phyloP scores from a whole-genome alignment of 1,140 invertebrate species.

The Plutomurus gul region DNA sequence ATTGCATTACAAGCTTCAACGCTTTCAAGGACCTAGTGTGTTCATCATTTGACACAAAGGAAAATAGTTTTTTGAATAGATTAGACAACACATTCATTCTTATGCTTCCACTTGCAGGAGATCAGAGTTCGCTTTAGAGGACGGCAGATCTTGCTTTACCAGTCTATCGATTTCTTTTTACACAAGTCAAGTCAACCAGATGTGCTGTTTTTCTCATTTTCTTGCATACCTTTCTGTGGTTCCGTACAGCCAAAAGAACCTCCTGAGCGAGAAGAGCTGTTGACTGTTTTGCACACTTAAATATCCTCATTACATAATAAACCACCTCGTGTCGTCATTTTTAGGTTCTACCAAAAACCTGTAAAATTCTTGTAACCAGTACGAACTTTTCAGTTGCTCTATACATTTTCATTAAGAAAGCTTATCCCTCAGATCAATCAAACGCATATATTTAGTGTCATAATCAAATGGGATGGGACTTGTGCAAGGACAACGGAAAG shows the following conservation, averaged over 20 bases:
- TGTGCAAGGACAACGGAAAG: background rate
- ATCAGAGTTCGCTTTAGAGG: conserved; percentile 10
- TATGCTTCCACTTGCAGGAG: background rate
- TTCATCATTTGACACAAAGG: background rate
- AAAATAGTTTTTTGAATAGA: too few relatives aligned
- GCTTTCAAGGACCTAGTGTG: background rate
- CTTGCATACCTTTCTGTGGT: background rate
- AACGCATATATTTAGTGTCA: background rate
- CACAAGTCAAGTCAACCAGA: background rate
- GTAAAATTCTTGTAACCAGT: too few relatives aligned
- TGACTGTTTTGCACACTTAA: too few relatives aligned
- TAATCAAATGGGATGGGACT: background rate
- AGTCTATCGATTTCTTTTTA: conserved; percentile 19
- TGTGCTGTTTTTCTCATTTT: background rate
- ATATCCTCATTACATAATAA: too few relatives aligned
- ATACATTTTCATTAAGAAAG: too few relatives aligned
- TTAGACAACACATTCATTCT: background rate
- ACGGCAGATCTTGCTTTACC: conserved; percentile 1
- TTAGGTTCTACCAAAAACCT: too few relatives aligned
- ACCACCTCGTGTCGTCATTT: too few relatives aligned
- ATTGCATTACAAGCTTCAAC: background rate
- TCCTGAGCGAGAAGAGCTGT: too few relatives aligned
- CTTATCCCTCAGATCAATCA: too few relatives aligned
- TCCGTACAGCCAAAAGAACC: background rate
- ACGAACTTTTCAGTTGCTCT: too few relatives aligned